Percentiles rank a stretch among this genome's conserved stretches.
Conservation (phyloP, 1,140 invertebrate species). For the Uloborus diversus region DNA sequence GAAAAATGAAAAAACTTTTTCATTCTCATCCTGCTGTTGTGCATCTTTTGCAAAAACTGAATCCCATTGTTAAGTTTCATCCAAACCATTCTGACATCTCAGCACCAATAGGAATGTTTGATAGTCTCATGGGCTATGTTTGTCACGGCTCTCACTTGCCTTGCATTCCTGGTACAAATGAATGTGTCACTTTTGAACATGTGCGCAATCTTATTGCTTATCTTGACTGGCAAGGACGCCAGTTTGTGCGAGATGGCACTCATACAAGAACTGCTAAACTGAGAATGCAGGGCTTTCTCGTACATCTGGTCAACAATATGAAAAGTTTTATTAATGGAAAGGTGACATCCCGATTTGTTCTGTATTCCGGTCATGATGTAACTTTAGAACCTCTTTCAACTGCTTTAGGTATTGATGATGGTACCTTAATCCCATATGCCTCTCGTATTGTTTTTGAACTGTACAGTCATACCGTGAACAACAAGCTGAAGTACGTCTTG, state of each 20-base stretch:
- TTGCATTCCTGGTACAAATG: constrained; percentile 67
- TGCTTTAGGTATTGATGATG: constrained; percentile 77
- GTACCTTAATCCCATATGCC: constrained; percentile 76
- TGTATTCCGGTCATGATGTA: constrained; percentile 92
- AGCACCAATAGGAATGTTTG: constrained; percentile 77
- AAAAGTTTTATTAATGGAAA: constrained; percentile 78
- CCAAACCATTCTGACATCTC: constrained; percentile 69
- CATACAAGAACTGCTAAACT: constrained; percentile 61
- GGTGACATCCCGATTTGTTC: constrained; percentile 78
- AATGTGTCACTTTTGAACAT: constrained; percentile 61
- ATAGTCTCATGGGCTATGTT: constrained; percentile 81
- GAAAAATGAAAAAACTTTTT: constrained; percentile 58
- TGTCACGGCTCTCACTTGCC: constrained; percentile 84
- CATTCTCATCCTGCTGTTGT: constrained; percentile 70
- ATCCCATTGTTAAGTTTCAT: constrained; percentile 71
- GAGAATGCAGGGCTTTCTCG: constrained; percentile 65
- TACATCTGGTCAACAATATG: constrained; percentile 72
- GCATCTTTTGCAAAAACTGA: constrained; percentile 69
- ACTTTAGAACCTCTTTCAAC: constrained; percentile 83
- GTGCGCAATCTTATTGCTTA: constrained; percentile 62
- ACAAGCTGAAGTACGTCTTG: constrained; percentile 77
- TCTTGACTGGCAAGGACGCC: constrained; percentile 61
- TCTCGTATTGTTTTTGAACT: constrained; percentile 84
- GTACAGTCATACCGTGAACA: constrained; percentile 60
- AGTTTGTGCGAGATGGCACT: constrained; percentile 55